Base-by-base conservation (phyloP, 2,797 vertebrate species). In the Phrynocephalus forsythii region DNA sequence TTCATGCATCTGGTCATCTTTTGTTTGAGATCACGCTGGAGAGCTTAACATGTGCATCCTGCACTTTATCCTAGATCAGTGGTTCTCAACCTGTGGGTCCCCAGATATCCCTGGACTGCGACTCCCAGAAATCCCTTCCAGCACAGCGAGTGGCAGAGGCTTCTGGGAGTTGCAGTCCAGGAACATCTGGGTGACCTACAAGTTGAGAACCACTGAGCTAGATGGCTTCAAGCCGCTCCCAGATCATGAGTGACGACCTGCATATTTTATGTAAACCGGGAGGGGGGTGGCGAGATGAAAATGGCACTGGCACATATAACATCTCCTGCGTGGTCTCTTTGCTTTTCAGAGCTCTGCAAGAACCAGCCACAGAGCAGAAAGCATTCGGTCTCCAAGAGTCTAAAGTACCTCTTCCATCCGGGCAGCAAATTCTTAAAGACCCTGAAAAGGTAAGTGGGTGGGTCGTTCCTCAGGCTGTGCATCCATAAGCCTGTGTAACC, bases 341-440 rank as follows among this genome's bases (percentile, higher is more conserved):
- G 63, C 81, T 83, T 86, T 92, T 86, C 96, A 98, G 98, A 98
- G 73, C 97, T 97, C 87, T 98, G 97, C 95, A 98, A 98, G 97
- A 97, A 96, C 76, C 97, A 97, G 20, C 86, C 96, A 22, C 98
- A 98, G 90, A 97, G 97, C 94, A 97, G 98, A 91, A 99, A 99
- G 85, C 98, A 98, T 92, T 98, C 98, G 0, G 98, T 98, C 13
- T 98, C 98, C 90, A 99, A 98, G 96, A 98, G 98, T 92, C 96
- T 99, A 88, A 97, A 98, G 68, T 98, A 98, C 88, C 98, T 99
- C 89, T 99, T 99, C 95, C 98, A 98, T 83, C 95, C 98, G 0
- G 96, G 96, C 95, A 98, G 96, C 97, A 99, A 98, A 95, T 99
- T 98, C 89, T 97, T 98, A 81, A 98, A 98, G 96, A 97, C 94